phyloP scores from a whole-genome alignment of 92 coral and sea anemone species.

The Desmophyllum pertusum region DNA sequence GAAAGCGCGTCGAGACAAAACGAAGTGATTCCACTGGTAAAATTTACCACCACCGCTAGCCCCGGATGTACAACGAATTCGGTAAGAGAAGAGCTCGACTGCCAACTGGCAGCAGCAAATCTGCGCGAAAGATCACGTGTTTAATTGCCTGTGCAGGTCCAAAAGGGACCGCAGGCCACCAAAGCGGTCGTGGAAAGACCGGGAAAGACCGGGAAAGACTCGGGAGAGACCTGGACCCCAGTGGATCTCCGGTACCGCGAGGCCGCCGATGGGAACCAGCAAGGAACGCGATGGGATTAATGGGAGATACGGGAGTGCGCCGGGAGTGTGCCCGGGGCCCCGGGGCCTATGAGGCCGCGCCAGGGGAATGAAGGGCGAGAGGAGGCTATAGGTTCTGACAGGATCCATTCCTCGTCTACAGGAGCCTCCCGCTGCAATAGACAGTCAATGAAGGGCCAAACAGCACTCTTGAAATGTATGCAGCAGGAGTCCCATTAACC shows the following conservation, averaged over 20 bases:
- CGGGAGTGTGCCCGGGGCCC: no score
- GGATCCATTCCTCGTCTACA: conserved; percentile 51
- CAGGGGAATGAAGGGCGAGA: conserved; percentile 53
- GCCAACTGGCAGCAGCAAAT: conserved; percentile 27
- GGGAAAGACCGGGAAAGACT: no score
- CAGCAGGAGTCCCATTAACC: no score
- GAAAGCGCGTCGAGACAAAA: conserved; percentile 14
- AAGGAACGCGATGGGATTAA: conserved; percentile 30
- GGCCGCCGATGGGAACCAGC: no score
- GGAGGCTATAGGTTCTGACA: conserved; percentile 41
- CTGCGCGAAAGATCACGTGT: no score
- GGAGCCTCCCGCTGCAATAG: conserved; percentile 30
- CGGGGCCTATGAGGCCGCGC: no score
- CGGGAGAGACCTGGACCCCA: conserved; percentile 62
- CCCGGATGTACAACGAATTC: background rate
- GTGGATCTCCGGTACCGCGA: conserved; percentile 49
- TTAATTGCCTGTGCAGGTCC: conserved; percentile 49
- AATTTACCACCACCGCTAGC: background rate
- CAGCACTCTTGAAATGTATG: conserved; percentile 47
- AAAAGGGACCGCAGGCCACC: no score
- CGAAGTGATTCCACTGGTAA: background rate
- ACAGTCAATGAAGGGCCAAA: conserved; percentile 55
- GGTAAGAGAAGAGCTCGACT: conserved; percentile 30
- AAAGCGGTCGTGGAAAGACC: no score
- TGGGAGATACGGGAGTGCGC: no score